Evolutionary conservation across 2,888 invertebrate genomes (phyloP), one percentile per base, ranked within the genome.

Genomic region (Cataglyphis rosenhaueri): DNA sequence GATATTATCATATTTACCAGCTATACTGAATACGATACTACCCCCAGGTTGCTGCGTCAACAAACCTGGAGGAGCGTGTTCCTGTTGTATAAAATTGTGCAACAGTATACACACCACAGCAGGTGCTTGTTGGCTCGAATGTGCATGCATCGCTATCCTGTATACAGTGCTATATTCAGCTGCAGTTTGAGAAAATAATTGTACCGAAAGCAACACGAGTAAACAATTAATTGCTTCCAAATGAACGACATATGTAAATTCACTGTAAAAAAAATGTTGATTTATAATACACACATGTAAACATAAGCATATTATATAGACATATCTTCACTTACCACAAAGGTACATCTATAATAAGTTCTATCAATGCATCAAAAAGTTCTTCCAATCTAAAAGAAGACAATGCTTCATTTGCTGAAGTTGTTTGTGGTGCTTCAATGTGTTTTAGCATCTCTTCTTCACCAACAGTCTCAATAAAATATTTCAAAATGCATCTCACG

Each of bases 401-500:
- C 55, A 87, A 87, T 73, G 90, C 85, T 15, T 89, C 83, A 88
- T 71, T 95, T 95, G 84, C 95, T 94, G 25, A 91, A 90, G 79
- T 95, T 84, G 94, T 93, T 86, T 95, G 95, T 81, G 95, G 95
- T 32, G 95, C 95, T 93, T 98, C 97, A 87, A 98, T 96, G 93
- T 99, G 98, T 87, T 97, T 96, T 75, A 98, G 95, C 87, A 99
- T 95, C 88, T 98, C 97, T 87, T 97, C 97, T 94, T 99, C 99
- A 0, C 97, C 97, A 18, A 98, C 96, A 90, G 97, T 97, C 94
- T 99, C 98, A 18, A 98, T 97, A 59, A 99, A 95, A 93, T 98
- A 99, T 94, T 99, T 99, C 83, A 97, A 95, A 86, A 97, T 96
- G 87, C 96, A 97, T 91, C 99, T 96, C 83, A 99, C 97, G 38